Evolutionary conservation across 2,113 vertebrate species (phyloP), one percentile per base, ranked within the genome.

Genomic region (Xiphophorus couchianus): DNA sequence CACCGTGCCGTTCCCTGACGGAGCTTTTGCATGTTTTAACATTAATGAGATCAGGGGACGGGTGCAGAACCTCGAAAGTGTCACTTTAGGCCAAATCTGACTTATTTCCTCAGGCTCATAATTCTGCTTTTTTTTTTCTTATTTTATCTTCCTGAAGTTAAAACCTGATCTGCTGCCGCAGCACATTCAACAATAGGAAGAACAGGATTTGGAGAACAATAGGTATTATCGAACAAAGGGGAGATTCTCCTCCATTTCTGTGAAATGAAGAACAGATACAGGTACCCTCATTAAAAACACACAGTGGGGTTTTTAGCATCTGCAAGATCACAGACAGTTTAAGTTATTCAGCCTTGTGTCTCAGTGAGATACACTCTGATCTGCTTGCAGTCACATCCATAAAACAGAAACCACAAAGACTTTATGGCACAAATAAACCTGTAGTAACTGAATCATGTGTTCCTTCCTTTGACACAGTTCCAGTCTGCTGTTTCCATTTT

Each of bases 11-110:
- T 86, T 86, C 74, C 39, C 62, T 17, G 1, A 62, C 44, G 5
- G 72, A 76, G 67, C 33, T 84, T 86, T 84, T 81, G 79, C 85
- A 87, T 84, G 81, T 87, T 88, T 88, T 86, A 84, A 82, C 81
- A 84, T 89, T 86, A 83, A 90, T 87, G 69, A 86, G 85, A 70
- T 76, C 19, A 10, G 17, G 35, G 69, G 30, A 73, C 58, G 71
- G 64, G 80, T 71, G 72, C 77, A 74, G 62, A 81, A 77, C 37
- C 69, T 84, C 77, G 60, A 30, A 76, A 71, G 61, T 88, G 84
- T 77, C 75, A 81, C 77, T 87, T 54, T 17, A 22, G 77, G 81
- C 66, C 67, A 79, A 83, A 86, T 44, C 42, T 0, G 51, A 76
- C 71, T 85, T 79, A 25, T 51, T 82, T 42, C 75, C 66, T 64